Conservation (phyloP, 2,888 invertebrate genomes). For the Neelides folsomi region DNA sequence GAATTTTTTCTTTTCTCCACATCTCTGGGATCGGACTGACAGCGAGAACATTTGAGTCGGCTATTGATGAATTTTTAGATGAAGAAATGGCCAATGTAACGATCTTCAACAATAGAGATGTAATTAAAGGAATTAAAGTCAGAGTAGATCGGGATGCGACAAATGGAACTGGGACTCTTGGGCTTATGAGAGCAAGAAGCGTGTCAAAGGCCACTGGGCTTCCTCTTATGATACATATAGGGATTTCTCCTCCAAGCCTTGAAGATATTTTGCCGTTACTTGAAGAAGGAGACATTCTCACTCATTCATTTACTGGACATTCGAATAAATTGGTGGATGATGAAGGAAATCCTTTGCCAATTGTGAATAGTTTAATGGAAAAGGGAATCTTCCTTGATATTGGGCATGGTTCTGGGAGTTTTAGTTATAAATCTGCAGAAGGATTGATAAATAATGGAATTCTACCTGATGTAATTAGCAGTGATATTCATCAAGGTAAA, state of each 20-base stretch:
- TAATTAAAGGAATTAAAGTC: conserved; percentile 1
- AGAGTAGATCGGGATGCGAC: not conserved
- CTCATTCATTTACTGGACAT: conserved; percentile 1
- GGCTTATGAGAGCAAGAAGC: not conserved
- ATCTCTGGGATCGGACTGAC: not conserved
- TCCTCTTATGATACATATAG: not conserved
- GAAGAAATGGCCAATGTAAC: not conserved
- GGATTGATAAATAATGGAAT: not conserved
- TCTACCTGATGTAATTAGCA: not conserved
- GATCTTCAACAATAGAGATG: not conserved
- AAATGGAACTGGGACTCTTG: not conserved
- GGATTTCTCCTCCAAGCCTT: not conserved
- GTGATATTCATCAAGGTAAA: conserved; percentile 1
- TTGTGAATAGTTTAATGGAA: not conserved
- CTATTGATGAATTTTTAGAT: not conserved
- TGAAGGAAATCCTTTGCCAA: not conserved
- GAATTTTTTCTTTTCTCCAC: conserved; percentile 1
- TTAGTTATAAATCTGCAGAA: not conserved
- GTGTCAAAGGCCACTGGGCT: not conserved
- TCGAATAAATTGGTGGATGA: not conserved
- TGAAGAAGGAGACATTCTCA: not conserved
- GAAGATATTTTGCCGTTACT: not conserved
- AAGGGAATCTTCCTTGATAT: not conserved
- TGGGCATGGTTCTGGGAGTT: not conserved
- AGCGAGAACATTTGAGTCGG: not conserved